Conservation (phyloP, 2,113 vertebrate species). For the Crotalus horridus region DNA sequence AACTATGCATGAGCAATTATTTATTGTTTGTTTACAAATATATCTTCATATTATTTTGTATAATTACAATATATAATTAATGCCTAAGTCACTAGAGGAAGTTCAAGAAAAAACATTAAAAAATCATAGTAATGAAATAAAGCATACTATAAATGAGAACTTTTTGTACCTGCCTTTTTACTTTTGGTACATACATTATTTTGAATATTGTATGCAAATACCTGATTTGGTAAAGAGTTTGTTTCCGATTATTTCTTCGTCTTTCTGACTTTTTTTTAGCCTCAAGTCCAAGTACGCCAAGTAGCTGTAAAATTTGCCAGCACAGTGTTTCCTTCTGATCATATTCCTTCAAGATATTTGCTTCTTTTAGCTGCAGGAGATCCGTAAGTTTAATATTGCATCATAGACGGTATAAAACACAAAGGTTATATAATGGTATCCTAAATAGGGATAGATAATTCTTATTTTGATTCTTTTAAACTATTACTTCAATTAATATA, state of each 20-base stretch:
- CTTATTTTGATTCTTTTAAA: background rate
- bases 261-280: slow-evolving; percentile 69
- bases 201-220: background rate
- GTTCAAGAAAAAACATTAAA: background rate
- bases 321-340: slow-evolving; percentile 90
- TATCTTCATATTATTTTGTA: background rate
- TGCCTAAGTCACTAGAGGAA: background rate
- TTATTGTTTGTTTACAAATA: background rate
- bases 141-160: background rate
- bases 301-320: slow-evolving; percentile 98
- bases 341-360: slow-evolving; percentile 95
- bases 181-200: background rate
- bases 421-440: background rate
- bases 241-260: slow-evolving; percentile 20
- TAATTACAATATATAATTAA: background rate
- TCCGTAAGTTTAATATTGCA: slow-evolving; percentile 78
- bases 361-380: slow-evolving; percentile 94
- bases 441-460: background rate
- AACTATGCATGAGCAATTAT: background rate
- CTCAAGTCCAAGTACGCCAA: slow-evolving; percentile 96
- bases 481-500: background rate
- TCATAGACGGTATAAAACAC: slow-evolving; percentile 13
- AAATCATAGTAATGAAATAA: background rate
- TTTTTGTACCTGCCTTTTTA: background rate
- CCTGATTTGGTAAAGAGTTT: background rate